phyloP scores from a whole-genome alignment of 2,797 vertebrate genomes.

The Corythornis leucogaster region DNA sequence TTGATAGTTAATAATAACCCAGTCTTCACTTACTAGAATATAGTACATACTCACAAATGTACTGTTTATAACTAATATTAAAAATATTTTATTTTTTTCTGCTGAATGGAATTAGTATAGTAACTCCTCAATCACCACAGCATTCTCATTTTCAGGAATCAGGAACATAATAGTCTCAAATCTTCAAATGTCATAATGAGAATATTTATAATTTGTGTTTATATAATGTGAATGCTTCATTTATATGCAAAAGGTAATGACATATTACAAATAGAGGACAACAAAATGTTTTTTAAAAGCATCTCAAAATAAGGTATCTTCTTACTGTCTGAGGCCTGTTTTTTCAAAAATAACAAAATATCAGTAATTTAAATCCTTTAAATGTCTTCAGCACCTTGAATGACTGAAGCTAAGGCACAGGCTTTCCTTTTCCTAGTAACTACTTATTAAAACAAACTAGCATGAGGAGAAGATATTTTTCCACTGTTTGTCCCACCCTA shows the following conservation, averaged over 20 bases:
- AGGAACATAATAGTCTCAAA: background rate
- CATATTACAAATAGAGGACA: background rate
- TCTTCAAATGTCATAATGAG: background rate
- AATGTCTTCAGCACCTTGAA: background rate
- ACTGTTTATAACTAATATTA: background rate
- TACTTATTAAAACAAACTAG: background rate
- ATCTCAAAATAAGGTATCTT: background rate
- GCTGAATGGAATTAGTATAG: background rate
- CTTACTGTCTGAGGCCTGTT: background rate
- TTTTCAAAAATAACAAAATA: background rate
- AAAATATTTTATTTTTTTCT: background rate
- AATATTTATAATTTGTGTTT: background rate
- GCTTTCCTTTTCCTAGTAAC: background rate
- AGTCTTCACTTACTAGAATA: background rate
- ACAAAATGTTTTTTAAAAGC: background rate
- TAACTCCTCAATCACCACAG: background rate
- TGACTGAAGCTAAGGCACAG: background rate
- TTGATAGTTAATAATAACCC: rapidly evolving
- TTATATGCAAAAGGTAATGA: too few relatives aligned
- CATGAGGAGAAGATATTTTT: background rate
- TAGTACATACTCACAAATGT: background rate
- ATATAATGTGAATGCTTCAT: too few relatives aligned
- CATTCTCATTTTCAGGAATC: background rate
- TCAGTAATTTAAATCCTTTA: background rate
- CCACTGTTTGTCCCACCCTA: background rate